Evolutionary conservation across 1,140 invertebrate genomes (phyloP).

Genomic region (Drosophila santomea): DNA sequence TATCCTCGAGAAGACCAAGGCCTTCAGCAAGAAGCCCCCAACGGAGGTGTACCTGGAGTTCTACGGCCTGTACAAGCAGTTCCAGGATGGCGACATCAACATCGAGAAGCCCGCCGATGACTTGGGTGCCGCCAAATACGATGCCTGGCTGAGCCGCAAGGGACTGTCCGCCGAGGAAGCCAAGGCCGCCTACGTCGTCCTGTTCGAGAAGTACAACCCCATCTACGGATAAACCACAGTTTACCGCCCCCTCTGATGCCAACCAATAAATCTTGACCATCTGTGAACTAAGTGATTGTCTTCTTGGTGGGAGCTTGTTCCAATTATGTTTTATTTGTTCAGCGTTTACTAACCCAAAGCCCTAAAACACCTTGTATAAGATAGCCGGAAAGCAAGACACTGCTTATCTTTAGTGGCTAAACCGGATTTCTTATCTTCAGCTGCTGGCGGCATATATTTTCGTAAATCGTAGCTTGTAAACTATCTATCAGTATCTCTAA

Average conservation of each 20-base stretch:
- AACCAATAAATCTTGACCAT: constrained; percentile 49
- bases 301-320: background rate
- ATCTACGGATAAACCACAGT: constrained; percentile 57
- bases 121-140: constrained; percentile 98
- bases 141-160: constrained; percentile 95
- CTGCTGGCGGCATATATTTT: constrained; percentile 20
- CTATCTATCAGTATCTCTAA: background rate
- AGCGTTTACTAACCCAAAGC: background rate
- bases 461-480: constrained; percentile 5
- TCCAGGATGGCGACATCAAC: constrained; percentile 89
- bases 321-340: constrained; percentile 2
- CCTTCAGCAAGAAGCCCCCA: constrained; percentile 90
- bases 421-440: constrained; percentile 16
- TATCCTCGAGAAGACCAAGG: constrained; percentile 92
- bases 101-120: constrained; percentile 92
- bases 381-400: background rate
- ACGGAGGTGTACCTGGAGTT: constrained; percentile 94
- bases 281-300: constrained; percentile 29
- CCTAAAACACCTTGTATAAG: constrained; percentile 1
- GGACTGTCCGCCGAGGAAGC: constrained; percentile 92
- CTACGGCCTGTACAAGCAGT: constrained; percentile 96
- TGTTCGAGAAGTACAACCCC: constrained; percentile 88
- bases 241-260: background rate
- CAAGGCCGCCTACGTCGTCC: constrained; percentile 92
- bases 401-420: background rate